phyloP scores from a whole-genome alignment of 53 echinoderm and acorn worm species.

The Pentamera pediparva region DNA sequence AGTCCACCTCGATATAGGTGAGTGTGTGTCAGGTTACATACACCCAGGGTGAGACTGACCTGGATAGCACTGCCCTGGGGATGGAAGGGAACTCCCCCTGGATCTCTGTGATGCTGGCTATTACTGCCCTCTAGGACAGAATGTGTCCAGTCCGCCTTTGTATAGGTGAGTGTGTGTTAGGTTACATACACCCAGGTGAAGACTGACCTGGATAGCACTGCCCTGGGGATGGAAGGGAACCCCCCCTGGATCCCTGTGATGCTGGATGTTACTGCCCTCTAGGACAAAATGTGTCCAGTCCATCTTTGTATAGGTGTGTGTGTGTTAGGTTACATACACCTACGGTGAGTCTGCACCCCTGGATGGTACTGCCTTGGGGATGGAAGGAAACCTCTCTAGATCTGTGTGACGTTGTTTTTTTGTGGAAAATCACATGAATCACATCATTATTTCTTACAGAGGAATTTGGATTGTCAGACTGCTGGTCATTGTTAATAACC shows the following conservation, averaged over 20 bases:
- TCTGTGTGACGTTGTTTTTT: slow-evolving; percentile 76
- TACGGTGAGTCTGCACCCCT: no score
- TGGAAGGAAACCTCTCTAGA: slow-evolving; percentile 59
- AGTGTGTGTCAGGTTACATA: no score
- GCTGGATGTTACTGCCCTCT: slow-evolving; percentile 88
- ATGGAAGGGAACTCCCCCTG: slow-evolving; percentile 54
- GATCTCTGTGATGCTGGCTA: slow-evolving; percentile 79
- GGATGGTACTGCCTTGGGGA: slow-evolving; percentile 86
- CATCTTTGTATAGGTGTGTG: slow-evolving; percentile 74
- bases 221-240: slow-evolving; percentile 72
- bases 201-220: slow-evolving; percentile 79
- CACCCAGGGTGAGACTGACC: no score
- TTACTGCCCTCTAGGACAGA: slow-evolving; percentile 93
- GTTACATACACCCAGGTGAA: no score
- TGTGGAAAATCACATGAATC: no score
- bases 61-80: slow-evolving; percentile 85
- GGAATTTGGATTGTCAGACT: no score
- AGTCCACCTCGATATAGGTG: slow-evolving; percentile 81
- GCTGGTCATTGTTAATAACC: no score
- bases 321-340: no score
- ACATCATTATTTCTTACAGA: no score
- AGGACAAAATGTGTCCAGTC: slow-evolving; percentile 86
- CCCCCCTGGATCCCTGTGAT: slow-evolving; percentile 61
- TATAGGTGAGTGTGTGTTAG: slow-evolving; percentile 67
- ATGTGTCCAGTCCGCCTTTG: slow-evolving; percentile 71